A percentile compares a stretch with the other conserved stretches of the same genome.
phyloP scores from a whole-genome alignment of 2,888 invertebrate species.

The Ichneumoninae sp. region DNA sequence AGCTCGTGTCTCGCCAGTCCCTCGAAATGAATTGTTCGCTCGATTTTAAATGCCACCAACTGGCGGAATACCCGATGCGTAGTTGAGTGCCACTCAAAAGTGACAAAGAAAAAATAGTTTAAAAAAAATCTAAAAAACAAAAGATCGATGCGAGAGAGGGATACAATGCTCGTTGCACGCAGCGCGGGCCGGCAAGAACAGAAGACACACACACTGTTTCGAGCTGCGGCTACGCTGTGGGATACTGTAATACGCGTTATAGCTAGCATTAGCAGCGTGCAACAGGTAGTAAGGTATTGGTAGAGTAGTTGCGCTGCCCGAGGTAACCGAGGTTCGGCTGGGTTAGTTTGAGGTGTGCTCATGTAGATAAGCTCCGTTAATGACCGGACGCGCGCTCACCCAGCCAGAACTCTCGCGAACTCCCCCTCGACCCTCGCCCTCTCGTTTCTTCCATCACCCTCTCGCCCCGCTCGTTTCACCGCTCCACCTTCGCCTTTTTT shows the following conservation, averaged over 20 bases:
- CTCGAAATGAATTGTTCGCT: neutral
- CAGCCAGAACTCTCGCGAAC: conserved; percentile 84
- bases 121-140: neutral
- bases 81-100: neutral
- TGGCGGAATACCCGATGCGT: conserved; percentile 4
- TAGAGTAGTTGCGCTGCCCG: conserved; percentile 28
- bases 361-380: conserved; percentile 85
- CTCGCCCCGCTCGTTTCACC: conserved; percentile 69
- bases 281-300: conserved; percentile 58
- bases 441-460: conserved; percentile 62
- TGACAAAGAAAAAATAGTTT: conserved; percentile 14
- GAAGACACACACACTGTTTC: conserved; percentile 6
- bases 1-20: neutral
- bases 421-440: conserved; percentile 73
- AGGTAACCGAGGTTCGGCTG: conserved; percentile 78
- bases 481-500: conserved; percentile 70
- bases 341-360: conserved; percentile 84
- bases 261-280: conserved; percentile 41
- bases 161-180: conserved; percentile 35
- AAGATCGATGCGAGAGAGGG: conserved; percentile 10
- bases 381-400: conserved; percentile 85
- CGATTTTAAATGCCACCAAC: neutral
- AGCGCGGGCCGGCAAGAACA: conserved; percentile 30
- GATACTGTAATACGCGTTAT: conserved; percentile 4
- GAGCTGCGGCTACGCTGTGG: neutral